Conservation (phyloP, 1,140 invertebrate genomes). For the Octopus bimaculoides region DNA sequence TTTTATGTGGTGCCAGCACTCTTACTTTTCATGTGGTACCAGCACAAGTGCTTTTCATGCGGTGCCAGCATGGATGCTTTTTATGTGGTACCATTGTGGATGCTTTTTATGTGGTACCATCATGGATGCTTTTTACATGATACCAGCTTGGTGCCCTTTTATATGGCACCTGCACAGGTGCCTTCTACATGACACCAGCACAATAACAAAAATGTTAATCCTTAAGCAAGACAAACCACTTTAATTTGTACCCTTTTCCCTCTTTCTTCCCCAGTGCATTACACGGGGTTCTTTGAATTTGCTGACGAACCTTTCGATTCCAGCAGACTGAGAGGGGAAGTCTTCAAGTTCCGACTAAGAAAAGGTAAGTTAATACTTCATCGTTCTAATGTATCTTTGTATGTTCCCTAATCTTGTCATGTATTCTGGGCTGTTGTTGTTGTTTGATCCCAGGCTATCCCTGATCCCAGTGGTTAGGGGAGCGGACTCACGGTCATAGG, state of each 20-base stretch:
- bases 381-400: conserved; percentile 43
- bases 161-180: neutral
- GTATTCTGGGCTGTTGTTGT: too few relatives aligned
- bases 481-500: too few relatives aligned
- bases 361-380: conserved; percentile 24
- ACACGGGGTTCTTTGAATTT: conserved; percentile 70
- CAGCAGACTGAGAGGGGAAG: conserved; percentile 58
- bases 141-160: neutral
- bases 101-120: neutral
- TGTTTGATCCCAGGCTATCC: too few relatives aligned
- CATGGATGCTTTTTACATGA: neutral
- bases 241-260: neutral
- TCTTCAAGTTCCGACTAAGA: conserved; percentile 27
- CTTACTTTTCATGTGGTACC: too few relatives aligned
- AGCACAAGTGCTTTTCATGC: too few relatives aligned
- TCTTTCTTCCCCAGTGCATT: conserved; percentile 60
- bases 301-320: conserved; percentile 73
- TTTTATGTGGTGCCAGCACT: too few relatives aligned
- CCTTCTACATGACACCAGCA: neutral
- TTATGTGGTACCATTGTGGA: neutral
- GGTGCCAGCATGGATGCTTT: too few relatives aligned
- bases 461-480: too few relatives aligned
- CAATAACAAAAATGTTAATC: neutral
- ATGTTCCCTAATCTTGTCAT: conserved; percentile 18
- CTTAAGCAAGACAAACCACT: neutral